Base-by-base conservation (phyloP, 1,140 invertebrate species). In the Metopolophium dirhodum region DNA sequence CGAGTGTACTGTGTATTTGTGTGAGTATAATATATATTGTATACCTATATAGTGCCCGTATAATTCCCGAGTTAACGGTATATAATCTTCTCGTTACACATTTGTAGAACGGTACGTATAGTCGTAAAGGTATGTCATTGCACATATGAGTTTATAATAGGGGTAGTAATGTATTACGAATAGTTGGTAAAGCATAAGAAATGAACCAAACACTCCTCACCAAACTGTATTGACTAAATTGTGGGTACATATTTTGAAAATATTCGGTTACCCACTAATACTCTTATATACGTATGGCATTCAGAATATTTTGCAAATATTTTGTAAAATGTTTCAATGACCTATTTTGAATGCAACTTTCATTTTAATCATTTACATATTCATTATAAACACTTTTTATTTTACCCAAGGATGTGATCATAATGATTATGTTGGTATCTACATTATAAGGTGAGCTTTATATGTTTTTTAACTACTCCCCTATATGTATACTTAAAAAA, bases 61-160 rank as follows among this genome's bases (percentile, higher is more conserved):
- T 77, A 77, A 77, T n/a, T 77, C 14, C n/a, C 18, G 61, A 77
- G 61, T 77, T 77, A 77, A 77, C 30, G 61, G 61, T 77, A 77
- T n/a, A 77, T 77, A 77, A 77, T 77, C 30, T 77, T 77, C 61
- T 77, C 61, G 30, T 77, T 77, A 68, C 61, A 77, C 61, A 77
- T n/a, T 77, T 77, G 61, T 77, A 77, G 30, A 35, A 77, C n/a
- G n/a, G 30, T 68, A 14, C 30, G 30, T 30, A 61, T 11, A 6
- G 11, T 4, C 11, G 30, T 68, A 30, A n/a, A 77, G 30, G 30
- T n/a, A n/a, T 77, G 14, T 77, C n/a, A 77, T 77, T n/a, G n/a
- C 14, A 77, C 61, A 7, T n/a, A 77, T 77, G 61, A 77, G 61
- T 77, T 77, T 77, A 68, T 77, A 77, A 77, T 77, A 77, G 61